Conservation (phyloP, 2,888 invertebrate genomes). For the Melipona bicolor region DNA sequence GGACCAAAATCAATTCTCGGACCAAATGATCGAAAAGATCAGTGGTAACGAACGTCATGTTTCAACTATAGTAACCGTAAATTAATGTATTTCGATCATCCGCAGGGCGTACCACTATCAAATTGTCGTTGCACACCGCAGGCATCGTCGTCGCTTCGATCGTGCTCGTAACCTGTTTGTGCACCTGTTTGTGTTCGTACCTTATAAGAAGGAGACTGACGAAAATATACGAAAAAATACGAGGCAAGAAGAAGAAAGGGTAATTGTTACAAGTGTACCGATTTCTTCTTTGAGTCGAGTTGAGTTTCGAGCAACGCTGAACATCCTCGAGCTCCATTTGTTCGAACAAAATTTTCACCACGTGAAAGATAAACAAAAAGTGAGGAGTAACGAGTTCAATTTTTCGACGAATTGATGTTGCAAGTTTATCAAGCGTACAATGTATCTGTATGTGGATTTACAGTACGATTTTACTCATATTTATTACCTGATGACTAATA, state of each 20-base stretch:
- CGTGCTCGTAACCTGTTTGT: constrained; percentile 70
- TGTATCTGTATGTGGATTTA: no score
- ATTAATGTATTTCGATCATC: background rate
- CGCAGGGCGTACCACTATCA: constrained; percentile 44
- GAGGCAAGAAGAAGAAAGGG: constrained; percentile 61
- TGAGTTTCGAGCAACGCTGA: background rate
- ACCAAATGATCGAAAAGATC: constrained; percentile 25
- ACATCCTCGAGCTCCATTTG: no score
- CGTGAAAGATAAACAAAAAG: background rate
- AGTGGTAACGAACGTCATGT: constrained; percentile 33
- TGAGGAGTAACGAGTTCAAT: background rate
- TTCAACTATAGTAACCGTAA: background rate
- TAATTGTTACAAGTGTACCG: background rate
- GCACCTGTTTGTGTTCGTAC: constrained; percentile 54
- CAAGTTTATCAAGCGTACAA: background rate
- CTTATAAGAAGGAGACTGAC: constrained; percentile 63
- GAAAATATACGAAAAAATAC: constrained; percentile 52
- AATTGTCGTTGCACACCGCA: constrained; percentile 48
- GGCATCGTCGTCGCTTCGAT: constrained; percentile 51
- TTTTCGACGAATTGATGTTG: background rate
- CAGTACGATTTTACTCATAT: background rate
- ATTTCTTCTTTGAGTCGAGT: background rate
- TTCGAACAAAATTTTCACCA: background rate
- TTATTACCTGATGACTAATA: no score
- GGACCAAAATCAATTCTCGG: background rate